Base-by-base conservation (phyloP, 2,113 vertebrate species). In the Pithys albifrons region DNA sequence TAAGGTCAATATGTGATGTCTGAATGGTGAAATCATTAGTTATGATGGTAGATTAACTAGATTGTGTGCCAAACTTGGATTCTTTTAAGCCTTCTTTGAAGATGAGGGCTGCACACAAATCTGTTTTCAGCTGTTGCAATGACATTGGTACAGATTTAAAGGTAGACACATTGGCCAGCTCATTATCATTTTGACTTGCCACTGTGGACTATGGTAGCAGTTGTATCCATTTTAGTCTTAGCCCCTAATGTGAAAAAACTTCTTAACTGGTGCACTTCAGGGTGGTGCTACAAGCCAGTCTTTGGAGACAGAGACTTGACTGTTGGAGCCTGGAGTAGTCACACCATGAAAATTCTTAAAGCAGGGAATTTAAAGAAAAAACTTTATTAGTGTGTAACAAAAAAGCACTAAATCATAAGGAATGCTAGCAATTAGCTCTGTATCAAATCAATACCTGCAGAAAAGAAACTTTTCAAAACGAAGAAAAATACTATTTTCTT, bases 41-140 rank as follows among this genome's bases (percentile, higher is more conserved):
- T 92, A 94, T 89, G 91, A 96, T 79, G 77, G 83, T 41, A 64
- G 91, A 78, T 90, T 96, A 94, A 96, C 93, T 61, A 85, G 78
- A 91, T 82, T 88, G 81, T 23, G 70, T 78, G 69, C 57, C 85
- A 89, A 71, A 75, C 55, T 54, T 2, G 0, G 37, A 75, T 83
- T 85, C 65, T 78, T 59, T 57, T 46, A 85, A 69, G 66, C 33
- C 61, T 78, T 65, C 45, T 82, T 58, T 73, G 62, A 86, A 80
- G 76, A 81, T 4, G 3, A 93, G 61, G 14, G 8, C 5, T 55
- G 61, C 81, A 86, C 74, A 52, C 92, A 35, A 88, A 92, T 43
- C 46, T 67, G 46, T 84, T 79, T 55, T 57, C 82, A 79, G 67
- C 70, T 69, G 22, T 37, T 88, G 19, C 0, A 0, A 88, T 72